These are phyloP conservation scores for Cepaea hortensis DNA, from an alignment of 2,888 invertebrate genomes.

Conservation along the genomic window DNA sequence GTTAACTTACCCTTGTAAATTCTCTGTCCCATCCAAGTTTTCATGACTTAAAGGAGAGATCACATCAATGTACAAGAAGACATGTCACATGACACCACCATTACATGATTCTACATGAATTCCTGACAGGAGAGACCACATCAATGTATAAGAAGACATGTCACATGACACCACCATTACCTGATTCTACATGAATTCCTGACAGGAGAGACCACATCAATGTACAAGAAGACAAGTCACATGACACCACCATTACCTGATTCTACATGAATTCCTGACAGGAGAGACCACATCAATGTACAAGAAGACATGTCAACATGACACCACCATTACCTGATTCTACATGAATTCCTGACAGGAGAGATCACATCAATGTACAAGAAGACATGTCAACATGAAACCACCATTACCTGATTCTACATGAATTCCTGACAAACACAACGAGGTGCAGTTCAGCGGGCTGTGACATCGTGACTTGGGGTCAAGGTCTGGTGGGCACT, in stretches of 20 bases:
- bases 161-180: neutral
- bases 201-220: no score
- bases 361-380: no score
- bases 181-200: neutral
- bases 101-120: neutral
- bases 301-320: neutral
- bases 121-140: no score
- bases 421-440: conserved; percentile 22
- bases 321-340: conserved; percentile 1
- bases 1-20: no score
- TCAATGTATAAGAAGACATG: no score
- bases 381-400: neutral
- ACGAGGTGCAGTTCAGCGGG: conserved; percentile 52
- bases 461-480: conserved; percentile 55
- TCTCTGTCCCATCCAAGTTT: no score
- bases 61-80: no score
- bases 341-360: neutral
- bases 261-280: neutral
- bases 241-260: conserved; percentile 15
- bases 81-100: neutral
- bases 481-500: conserved; percentile 55
- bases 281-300: no score
- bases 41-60: no score
- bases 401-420: conserved; percentile 8
- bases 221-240: no score